Percentiles rank a stretch among this genome's conserved stretches.
phyloP scores from a whole-genome alignment of 2,888 invertebrate genomes.

The Crocallis elinguaria region DNA sequence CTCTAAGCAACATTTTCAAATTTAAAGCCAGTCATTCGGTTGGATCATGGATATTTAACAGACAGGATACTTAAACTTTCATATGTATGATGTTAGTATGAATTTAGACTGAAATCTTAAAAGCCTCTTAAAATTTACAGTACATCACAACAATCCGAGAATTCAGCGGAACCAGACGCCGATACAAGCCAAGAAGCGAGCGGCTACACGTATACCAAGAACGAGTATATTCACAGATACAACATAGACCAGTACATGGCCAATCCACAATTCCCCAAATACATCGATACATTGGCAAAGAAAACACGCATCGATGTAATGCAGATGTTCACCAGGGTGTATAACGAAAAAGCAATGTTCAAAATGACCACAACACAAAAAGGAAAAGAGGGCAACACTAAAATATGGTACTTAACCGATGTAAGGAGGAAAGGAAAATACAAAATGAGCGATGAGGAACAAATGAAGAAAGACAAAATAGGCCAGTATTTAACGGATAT shows the following conservation, averaged over 20 bases:
- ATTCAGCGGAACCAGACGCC: not conserved
- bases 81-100: no score
- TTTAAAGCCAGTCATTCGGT: no score
- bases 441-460: constrained; percentile 38
- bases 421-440: constrained; percentile 37
- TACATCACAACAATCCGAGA: constrained; percentile 14
- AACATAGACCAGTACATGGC: constrained; percentile 55
- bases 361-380: constrained; percentile 54
- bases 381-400: constrained; percentile 52
- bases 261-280: constrained; percentile 51
- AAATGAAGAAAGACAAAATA: constrained; percentile 39
- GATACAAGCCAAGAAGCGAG: not conserved
- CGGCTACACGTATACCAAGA: constrained; percentile 40
- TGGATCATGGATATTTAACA: no score
- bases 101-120: constrained; percentile 3
- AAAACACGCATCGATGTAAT: constrained; percentile 47
- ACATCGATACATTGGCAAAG: constrained; percentile 49
- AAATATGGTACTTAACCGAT: constrained; percentile 52
- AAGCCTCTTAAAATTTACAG: constrained; percentile 5
- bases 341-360: constrained; percentile 55
- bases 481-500: constrained; percentile 37
- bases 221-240: constrained; percentile 55
- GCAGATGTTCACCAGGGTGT: constrained; percentile 51
- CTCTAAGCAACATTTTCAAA: no score
- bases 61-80: no score